Conservation (phyloP, 2,113 vertebrate species). For the Halcyon senegalensis region DNA sequence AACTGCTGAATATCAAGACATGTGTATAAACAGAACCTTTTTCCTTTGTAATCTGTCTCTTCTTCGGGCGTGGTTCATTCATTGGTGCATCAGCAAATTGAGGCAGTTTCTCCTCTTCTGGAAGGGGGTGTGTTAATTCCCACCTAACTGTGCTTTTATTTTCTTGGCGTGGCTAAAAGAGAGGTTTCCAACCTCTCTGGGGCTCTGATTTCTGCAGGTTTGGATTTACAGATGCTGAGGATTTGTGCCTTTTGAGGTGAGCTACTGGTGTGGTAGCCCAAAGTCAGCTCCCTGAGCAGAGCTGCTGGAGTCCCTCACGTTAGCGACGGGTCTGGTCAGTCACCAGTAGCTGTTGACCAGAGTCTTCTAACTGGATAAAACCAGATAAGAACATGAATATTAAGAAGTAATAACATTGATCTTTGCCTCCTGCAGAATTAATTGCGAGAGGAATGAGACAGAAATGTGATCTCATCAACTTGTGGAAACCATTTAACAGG, state of each 20-base stretch:
- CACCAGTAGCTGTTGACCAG: background rate
- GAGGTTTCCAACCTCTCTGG: background rate
- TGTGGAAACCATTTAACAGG: background rate
- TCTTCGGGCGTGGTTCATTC: background rate
- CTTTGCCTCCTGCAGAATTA: conserved; percentile 19
- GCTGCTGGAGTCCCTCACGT: background rate
- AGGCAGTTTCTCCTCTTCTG: background rate
- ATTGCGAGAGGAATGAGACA: background rate
- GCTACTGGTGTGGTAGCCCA: background rate
- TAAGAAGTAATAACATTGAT: background rate
- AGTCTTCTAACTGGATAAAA: background rate
- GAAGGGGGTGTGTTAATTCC: background rate
- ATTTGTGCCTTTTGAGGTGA: background rate
- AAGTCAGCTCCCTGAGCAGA: background rate
- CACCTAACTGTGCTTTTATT: background rate
- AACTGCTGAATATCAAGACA: background rate
- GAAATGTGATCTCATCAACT: conserved; percentile 33
- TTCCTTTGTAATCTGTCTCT: background rate
- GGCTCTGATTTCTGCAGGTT: background rate
- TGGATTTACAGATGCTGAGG: background rate
- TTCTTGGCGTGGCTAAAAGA: background rate
- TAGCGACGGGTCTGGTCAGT: background rate
- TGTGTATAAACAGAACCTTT: background rate
- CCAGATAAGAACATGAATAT: conserved; percentile 1
- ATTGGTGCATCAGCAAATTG: background rate